Base-by-base conservation (phyloP, 2,888 invertebrate genomes). In the Psylliodes chrysocephalus region DNA sequence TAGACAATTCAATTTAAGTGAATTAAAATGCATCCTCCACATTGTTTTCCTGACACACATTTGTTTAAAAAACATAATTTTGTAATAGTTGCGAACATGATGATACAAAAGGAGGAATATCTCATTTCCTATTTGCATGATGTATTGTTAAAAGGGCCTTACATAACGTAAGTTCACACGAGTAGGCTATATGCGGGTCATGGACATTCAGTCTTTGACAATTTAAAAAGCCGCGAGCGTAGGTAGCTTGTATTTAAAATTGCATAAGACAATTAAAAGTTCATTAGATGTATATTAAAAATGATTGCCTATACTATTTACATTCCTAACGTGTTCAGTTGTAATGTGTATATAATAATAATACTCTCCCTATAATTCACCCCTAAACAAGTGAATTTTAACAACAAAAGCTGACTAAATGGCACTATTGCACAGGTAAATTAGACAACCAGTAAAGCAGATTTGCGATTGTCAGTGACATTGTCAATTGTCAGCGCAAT, bases 141-240 rank as follows among this genome's bases (percentile, higher is more conserved):
- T 42, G 42, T 28, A 55, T 55, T 28, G 56, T 40, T 53, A 22
- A 51, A 47, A 38, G 17, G 40, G 38, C 28, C 12, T 59, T 59
- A 40, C 49, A 17, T 51, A 59, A 59, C 18, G 18, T 38, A n/a
- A 38, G 30, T 59, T 59, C 40, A 59, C 49, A 51, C 49, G 59
- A 54, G 54, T 54, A 42, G 54, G 54, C 15, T 46, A 55, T 38
- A 18, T n/a, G n/a, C 49, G 33, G 59, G 59, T 59, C 59, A 59
- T 40, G 59, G 59, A 25, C 59, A 25, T 18, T n/a, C 49, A 25
- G 19, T 59, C 59, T 59, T 59, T 38, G 40, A 59, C 59, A 59
- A 59, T 59, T 49, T 25, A 59, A 40, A 18, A 14, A 18, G 33
- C 33, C 33, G 33, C 25, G 15, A 12, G 55, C 30, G 55, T 55